phyloP scores from a whole-genome alignment of 2,113 vertebrate genomes.

The Gobiocypris rarus region DNA sequence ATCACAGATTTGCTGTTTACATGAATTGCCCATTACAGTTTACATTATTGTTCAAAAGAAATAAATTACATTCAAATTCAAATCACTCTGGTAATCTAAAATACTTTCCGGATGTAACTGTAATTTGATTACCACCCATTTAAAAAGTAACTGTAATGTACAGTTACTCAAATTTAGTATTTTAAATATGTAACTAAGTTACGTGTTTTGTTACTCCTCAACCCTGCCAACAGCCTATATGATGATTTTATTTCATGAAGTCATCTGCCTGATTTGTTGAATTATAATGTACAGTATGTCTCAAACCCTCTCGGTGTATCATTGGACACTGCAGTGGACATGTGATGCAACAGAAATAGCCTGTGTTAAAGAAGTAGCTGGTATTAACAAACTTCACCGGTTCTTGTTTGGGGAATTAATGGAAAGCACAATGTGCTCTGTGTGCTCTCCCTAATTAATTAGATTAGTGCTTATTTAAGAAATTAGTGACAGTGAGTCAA shows the following conservation, averaged over 20 bases:
- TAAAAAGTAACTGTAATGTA: no score
- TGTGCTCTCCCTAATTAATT: neutral
- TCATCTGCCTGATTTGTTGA: neutral
- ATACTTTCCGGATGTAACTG: no score
- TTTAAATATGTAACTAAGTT: no score
- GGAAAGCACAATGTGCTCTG: neutral
- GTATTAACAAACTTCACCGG: neutral
- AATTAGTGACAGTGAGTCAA: conserved; percentile 48
- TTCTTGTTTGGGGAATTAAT: neutral
- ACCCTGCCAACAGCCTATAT: neutral
- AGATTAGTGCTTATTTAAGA: conserved; percentile 18
- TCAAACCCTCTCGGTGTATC: neutral
- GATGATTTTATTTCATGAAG: neutral
- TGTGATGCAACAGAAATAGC: neutral
- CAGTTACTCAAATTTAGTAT: no score
- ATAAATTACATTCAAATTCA: no score
- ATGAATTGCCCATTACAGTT: no score
- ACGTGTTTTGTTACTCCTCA: no score
- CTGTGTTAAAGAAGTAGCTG: neutral
- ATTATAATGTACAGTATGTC: neutral
- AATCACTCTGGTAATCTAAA: no score
- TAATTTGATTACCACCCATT: no score
- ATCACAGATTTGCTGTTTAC: no score
- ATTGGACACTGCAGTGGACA: neutral
- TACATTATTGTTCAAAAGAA: no score